phyloP scores from a whole-genome alignment of 2,113 vertebrate genomes.

The Noctilio leporinus region DNA sequence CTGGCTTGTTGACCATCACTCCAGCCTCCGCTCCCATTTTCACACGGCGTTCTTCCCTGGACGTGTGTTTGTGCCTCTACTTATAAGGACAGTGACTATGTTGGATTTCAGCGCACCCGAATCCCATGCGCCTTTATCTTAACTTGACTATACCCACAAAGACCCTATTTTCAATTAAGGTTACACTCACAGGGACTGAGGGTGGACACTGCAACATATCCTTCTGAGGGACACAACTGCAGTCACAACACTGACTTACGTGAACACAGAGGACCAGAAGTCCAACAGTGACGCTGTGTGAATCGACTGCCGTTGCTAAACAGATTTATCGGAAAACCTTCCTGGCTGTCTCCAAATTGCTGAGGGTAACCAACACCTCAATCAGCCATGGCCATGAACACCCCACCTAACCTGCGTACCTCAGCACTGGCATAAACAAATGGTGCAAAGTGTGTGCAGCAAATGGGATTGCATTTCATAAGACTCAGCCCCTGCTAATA shows the following conservation, averaged over 20 bases:
- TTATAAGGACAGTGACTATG: neutral
- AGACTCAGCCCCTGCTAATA: neutral
- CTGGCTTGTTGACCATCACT: rapidly evolving
- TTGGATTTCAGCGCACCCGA: neutral
- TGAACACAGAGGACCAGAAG: neutral
- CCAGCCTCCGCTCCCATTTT: neutral
- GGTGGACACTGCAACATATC: neutral
- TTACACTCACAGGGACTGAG: neutral
- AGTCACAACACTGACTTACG: neutral
- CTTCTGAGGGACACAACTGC: neutral
- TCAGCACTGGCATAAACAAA: neutral
- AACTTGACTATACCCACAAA: neutral
- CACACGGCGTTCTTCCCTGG: rapidly evolving
- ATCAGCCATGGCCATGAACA: neutral
- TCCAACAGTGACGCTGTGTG: neutral
- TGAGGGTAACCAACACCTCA: neutral
- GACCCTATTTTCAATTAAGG: neutral
- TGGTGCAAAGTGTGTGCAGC: rapidly evolving
- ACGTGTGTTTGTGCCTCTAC: neutral
- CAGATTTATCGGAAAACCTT: neutral
- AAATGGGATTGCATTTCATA: neutral
- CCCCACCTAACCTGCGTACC: neutral
- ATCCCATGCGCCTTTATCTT: neutral
- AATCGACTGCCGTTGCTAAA: neutral
- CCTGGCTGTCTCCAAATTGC: neutral